Evolutionary conservation across 1,140 invertebrate genomes (phyloP).

Genomic region (Ephestia elutella): DNA sequence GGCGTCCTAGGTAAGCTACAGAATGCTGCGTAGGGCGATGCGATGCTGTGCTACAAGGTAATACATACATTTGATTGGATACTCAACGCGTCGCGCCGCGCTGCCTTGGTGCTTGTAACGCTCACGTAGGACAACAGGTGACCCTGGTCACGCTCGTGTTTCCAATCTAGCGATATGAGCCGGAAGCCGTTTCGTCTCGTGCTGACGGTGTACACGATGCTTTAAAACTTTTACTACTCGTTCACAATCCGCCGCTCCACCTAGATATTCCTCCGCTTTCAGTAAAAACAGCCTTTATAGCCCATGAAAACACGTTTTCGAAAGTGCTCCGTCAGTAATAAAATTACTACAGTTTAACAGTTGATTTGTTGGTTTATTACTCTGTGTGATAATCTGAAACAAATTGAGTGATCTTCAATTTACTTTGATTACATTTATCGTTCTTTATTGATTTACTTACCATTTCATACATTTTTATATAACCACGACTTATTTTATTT

Average conservation of each 20-base stretch:
- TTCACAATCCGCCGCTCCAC: conserved; percentile 3
- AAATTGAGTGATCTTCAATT: background rate
- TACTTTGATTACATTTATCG: too few species aligned
- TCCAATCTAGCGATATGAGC: conserved; percentile 45
- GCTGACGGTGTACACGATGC: conserved; percentile 11
- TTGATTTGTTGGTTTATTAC: too few species aligned
- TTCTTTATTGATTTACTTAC: too few species aligned
- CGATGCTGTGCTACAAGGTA: too few species aligned
- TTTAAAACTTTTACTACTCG: conserved; percentile 12
- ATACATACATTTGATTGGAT: too few species aligned
- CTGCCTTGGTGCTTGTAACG: too few species aligned
- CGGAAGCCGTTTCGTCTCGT: conserved; percentile 40
- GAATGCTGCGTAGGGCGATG: too few species aligned
- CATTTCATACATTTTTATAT: too few species aligned
- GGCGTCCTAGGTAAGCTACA: too few species aligned
- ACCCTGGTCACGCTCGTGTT: conserved; percentile 28
- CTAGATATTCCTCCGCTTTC: conserved; percentile 5
- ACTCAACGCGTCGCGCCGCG: too few species aligned
- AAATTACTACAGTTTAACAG: too few species aligned
- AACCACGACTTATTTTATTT: too few species aligned
- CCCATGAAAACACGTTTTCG: background rate
- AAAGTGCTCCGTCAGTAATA: background rate
- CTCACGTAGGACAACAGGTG: conserved; percentile 14
- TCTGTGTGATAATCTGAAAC: background rate
- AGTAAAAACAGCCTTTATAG: conserved; percentile 2